A percentile compares a stretch with the other conserved stretches of the same genome.
phyloP scores from a whole-genome alignment of 1,140 invertebrate species.

The Thereuonema tuberculata region DNA sequence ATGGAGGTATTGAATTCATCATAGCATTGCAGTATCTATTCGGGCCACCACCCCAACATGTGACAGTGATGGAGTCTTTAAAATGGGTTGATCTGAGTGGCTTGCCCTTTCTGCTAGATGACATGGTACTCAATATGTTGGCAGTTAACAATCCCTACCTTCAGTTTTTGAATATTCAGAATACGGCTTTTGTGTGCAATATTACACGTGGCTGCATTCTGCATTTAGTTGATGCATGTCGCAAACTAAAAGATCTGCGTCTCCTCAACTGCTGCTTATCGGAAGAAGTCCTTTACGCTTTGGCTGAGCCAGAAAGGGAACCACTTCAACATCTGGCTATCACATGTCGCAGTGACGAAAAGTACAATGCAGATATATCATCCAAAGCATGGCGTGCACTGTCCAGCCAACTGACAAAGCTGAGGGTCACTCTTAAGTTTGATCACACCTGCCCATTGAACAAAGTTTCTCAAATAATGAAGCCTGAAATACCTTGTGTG shows the following conservation, averaged over 20 bases:
- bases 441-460: conserved; percentile 4
- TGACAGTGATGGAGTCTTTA: neutral
- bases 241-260: conserved; percentile 3
- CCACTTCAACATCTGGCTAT: neutral
- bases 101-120: neutral
- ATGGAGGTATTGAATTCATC: conserved; percentile 1
- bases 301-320: neutral
- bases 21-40: neutral
- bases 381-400: neutral
- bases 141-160: neutral
- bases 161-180: conserved; percentile 1
- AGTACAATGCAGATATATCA: neutral
- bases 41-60: neutral
- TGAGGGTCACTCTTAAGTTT: neutral
- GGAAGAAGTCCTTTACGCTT: neutral
- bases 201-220: neutral
- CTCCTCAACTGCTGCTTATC: conserved; percentile 1
- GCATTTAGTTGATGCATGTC: neutral
- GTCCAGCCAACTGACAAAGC: neutral
- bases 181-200: neutral
- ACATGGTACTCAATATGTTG: neutral
- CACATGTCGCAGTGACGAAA: conserved; percentile 1
- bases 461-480: neutral
- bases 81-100: conserved; percentile 4
- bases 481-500: neutral